Evolutionary conservation across 2,888 invertebrate species (phyloP), one percentile per base, ranked within the genome.

Genomic region (Drosophila multiciliata): DNA sequence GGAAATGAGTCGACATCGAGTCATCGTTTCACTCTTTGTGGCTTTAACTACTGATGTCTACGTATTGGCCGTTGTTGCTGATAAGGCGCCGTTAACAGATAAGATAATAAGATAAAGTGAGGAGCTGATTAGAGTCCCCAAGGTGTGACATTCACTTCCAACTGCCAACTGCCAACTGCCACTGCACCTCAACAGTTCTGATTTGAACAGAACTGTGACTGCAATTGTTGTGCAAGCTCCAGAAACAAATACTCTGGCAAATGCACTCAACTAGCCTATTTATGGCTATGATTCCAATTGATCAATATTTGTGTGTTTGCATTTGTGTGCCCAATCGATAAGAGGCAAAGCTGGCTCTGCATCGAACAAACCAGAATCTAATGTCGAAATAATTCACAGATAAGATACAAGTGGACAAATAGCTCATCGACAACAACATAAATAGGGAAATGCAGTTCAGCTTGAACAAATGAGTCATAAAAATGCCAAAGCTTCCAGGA

Each of bases 331-430:
- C 61, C 45, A 48, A 57, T 20, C 58, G 35, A 15, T 23, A 26
- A n/a, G 52, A 35, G 48, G 11, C 57, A 53, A 57, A 52, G 55
- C 50, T 52, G 75, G 58, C 64, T 68, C 45, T 23, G 59, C 54
- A 20, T 48, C 17, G 26, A 48, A 36, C 35, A 78, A 78, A 80
- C 78, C 78, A 78, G 69, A 78, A 67, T 72, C 67, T 80, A 78
- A 80, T 78, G 80, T 75, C 40, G 76, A 80, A 78, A 80, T 80
- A 80, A 78, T 75, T 62, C 48, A 65, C 42, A 70, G 80, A 75
- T 75, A 66, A 69, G 54, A 66, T 62, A 35, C 60, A 20, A 36
- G 9, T 63, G 40, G 12, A 12, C 42, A 11, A 12, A 57, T 45
- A 45, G n/a, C n/a, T 49, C 53, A 72, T 62, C 53, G 59, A 69